Evolutionary conservation across 1,140 invertebrate genomes (phyloP), one percentile per base, ranked within the genome.

Genomic region (Pachypsylla venusta): DNA sequence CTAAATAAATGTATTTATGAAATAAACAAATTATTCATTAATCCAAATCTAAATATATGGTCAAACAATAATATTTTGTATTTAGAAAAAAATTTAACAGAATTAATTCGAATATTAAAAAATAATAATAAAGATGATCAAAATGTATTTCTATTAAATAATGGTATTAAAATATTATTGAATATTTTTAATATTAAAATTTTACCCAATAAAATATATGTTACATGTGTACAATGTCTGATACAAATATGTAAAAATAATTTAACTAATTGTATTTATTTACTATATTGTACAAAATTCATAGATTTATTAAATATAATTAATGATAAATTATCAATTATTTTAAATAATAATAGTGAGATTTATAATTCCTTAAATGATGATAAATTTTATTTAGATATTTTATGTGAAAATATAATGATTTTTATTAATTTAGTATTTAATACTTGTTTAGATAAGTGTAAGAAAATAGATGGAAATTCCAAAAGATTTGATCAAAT

Each of bases 1-100:
- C 73, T 83, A 20, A 72, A 76, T 20, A 80, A 81, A 61, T 75
- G 79, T 62, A 66, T 84, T 1, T 78, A 79, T 64, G 81, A 84
- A 66, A 67, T 85, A 10, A 77, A 77, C 40, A 81, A 80, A 65
- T 72, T 81, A 16, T 68, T 76, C 4, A 73, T 74, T 58, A 74
- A 68, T 63, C 75, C 80, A 61, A 76, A 74, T 1, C 76, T 76
- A 63, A 78, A 68, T 26, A 74, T 76, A 0, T 82, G 79, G 81
- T 75, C 79, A 0, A 77, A 74, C 65, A 77, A 76, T 40, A 72
- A 77, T 30, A 70, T 82, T 2, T 75, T 79, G 0, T 72, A 75
- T 25, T 67, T 83, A 19, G 82, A 84, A 58, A 69, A 80, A 54
- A 75, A 74, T 59, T 68, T 84, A 0, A 78, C 79, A 25, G 83